phyloP scores from a whole-genome alignment of 2,797 vertebrate species.

The Scomberomorus guttatus region DNA sequence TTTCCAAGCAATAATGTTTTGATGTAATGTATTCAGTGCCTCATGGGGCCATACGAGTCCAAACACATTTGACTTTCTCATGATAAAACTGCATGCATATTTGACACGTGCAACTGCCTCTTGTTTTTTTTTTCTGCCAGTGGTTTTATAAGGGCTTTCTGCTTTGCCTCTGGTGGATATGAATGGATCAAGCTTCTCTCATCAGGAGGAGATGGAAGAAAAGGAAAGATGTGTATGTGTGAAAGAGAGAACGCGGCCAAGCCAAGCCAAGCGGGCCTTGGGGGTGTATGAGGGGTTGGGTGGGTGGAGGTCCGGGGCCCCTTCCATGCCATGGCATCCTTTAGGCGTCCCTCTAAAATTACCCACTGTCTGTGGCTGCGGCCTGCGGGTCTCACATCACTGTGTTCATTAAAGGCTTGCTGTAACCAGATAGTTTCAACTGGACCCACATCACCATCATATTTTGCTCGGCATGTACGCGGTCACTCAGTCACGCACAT shows the following conservation, averaged over 20 bases:
- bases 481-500: conserved; percentile 1
- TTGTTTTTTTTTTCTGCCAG: not conserved
- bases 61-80: conserved; percentile 19
- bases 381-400: conserved; percentile 57
- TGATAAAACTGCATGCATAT: conserved; percentile 23
- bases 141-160: conserved; percentile 26
- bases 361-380: conserved; percentile 61
- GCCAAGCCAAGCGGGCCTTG: conserved; percentile 22
- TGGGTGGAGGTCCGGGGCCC: conserved; percentile 41
- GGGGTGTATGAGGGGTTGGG: conserved; percentile 10
- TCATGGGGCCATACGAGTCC: conserved; percentile 7
- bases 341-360: conserved; percentile 65
- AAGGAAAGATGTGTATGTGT: conserved; percentile 28
- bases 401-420: conserved; percentile 51
- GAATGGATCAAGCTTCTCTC: conserved; percentile 38
- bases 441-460: conserved; percentile 54
- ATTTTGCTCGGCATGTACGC: conserved; percentile 30
- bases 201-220: conserved; percentile 29
- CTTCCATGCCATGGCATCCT: conserved; percentile 57
- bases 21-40: conserved; percentile 44
- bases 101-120: not conserved
- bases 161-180: conserved; percentile 26
- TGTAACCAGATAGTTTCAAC: conserved; percentile 59
- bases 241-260: conserved; percentile 8
- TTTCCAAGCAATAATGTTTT: conserved; percentile 37